Evolutionary conservation across 2,797 vertebrate genomes (phyloP).

Genomic region (Lagothrix lagotricha): DNA sequence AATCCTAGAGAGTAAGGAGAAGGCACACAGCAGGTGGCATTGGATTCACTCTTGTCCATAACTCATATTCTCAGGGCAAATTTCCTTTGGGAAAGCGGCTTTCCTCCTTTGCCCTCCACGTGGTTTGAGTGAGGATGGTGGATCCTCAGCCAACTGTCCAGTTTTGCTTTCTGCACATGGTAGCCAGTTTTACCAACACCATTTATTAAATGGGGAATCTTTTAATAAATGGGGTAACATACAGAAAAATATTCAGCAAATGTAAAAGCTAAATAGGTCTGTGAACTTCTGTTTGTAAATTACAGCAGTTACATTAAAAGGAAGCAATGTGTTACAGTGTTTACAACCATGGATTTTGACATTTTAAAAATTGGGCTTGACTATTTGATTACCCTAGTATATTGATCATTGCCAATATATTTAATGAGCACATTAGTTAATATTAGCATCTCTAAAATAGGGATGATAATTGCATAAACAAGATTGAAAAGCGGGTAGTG

Average conservation of each 20-base stretch:
- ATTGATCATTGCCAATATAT: not conserved
- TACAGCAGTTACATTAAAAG: not conserved
- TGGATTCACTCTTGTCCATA: accelerated
- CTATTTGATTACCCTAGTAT: not conserved
- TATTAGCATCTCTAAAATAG: not conserved
- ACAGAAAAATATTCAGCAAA: not conserved
- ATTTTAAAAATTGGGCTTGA: not conserved
- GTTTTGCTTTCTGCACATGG: no score
- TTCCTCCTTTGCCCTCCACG: not conserved
- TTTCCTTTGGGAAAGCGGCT: not conserved
- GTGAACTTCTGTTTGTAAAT: not conserved
- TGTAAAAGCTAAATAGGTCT: not conserved
- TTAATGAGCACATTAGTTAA: not conserved
- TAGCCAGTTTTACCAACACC: no score
- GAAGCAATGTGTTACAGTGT: not conserved
- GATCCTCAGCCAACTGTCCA: not conserved
- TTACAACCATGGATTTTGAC: not conserved
- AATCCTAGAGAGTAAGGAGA: not conserved
- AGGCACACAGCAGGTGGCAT: accelerated
- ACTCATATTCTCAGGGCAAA: no score
- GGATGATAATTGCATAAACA: not conserved
- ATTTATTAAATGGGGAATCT: no score
- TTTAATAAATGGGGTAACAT: not conserved
- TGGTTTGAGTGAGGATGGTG: not conserved
- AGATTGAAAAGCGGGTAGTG: not conserved